Evolutionary conservation across 2,888 invertebrate genomes (phyloP).

Genomic region (Andrena dorsata): DNA sequence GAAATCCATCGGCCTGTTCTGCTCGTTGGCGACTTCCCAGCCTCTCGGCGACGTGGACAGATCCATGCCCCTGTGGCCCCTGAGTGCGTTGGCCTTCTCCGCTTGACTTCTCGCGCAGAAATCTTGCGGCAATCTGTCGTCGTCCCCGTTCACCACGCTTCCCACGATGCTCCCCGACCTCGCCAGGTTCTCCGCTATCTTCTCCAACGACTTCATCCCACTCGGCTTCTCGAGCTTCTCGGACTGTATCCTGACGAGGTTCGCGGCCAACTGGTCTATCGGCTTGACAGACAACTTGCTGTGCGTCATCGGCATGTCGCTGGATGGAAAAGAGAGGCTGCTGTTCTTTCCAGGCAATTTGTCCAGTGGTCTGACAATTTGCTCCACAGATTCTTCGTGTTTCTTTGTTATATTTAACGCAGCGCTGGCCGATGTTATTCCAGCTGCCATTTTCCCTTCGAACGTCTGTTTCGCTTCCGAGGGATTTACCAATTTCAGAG

Average conservation of each 20-base stretch:
- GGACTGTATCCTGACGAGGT: constrained; percentile 80
- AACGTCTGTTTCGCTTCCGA: constrained; percentile 73
- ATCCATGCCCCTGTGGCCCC: constrained; percentile 80
- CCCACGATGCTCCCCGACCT: constrained; percentile 76
- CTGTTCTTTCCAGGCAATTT: constrained; percentile 64
- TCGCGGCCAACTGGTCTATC: constrained; percentile 82
- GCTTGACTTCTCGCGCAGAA: constrained; percentile 66
- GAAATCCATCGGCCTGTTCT: constrained; percentile 79
- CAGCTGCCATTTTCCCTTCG: constrained; percentile 68
- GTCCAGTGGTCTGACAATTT: constrained; percentile 62
- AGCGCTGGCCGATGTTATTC: constrained; percentile 41
- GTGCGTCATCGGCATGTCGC: constrained; percentile 63
- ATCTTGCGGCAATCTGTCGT: constrained; percentile 72
- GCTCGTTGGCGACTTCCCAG: constrained; percentile 78
- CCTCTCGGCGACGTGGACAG: constrained; percentile 79
- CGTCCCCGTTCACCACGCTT: constrained; percentile 71
- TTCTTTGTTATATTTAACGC: constrained; percentile 54
- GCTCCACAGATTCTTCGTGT: constrained; percentile 61
- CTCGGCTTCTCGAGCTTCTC: constrained; percentile 80
- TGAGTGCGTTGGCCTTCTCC: constrained; percentile 61
- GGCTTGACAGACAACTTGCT: constrained; percentile 80
- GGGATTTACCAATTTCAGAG: constrained; percentile 78
- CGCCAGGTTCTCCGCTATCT: constrained; percentile 83
- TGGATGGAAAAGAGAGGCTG: constrained; percentile 52
- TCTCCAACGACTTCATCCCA: constrained; percentile 79